Evolutionary conservation across 2,888 invertebrate genomes (phyloP).

Genomic region (Xiphydria camelus): DNA sequence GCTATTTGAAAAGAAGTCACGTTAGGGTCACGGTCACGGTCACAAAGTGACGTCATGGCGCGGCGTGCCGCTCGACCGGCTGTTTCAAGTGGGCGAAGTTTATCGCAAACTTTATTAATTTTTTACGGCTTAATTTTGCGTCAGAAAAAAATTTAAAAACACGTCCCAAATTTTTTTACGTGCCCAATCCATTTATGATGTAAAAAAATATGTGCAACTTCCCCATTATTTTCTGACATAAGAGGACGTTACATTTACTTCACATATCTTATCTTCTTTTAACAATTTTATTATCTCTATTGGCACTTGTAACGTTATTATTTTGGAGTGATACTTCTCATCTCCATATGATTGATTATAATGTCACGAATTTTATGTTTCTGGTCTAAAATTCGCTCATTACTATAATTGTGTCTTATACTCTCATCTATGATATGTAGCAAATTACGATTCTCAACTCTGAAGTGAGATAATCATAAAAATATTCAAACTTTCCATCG

Average conservation of each 20-base stretch:
- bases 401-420: background rate
- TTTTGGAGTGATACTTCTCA: background rate
- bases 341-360: background rate
- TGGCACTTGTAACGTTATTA: background rate
- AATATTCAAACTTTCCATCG: slow-evolving; percentile 21
- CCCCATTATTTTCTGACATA: background rate
- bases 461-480: slow-evolving; percentile 23
- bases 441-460: slow-evolving; percentile 21
- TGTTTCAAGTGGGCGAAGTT: too few relatives aligned
- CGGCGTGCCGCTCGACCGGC: too few relatives aligned
- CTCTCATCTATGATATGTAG: background rate
- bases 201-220: too few relatives aligned
- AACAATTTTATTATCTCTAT: background rate
- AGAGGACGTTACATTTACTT: background rate
- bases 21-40: too few relatives aligned
- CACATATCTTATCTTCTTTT: background rate
- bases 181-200: too few relatives aligned
- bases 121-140: too few relatives aligned
- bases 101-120: too few relatives aligned
- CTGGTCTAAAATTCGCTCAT: background rate
- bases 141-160: too few relatives aligned
- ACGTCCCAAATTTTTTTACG: too few relatives aligned
- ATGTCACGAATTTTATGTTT: background rate
- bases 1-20: too few relatives aligned
- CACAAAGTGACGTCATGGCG: too few relatives aligned